These are phyloP conservation scores for Lepidurus apus DNA, from an alignment of 1,140 invertebrate species.

Conservation along the genomic window DNA sequence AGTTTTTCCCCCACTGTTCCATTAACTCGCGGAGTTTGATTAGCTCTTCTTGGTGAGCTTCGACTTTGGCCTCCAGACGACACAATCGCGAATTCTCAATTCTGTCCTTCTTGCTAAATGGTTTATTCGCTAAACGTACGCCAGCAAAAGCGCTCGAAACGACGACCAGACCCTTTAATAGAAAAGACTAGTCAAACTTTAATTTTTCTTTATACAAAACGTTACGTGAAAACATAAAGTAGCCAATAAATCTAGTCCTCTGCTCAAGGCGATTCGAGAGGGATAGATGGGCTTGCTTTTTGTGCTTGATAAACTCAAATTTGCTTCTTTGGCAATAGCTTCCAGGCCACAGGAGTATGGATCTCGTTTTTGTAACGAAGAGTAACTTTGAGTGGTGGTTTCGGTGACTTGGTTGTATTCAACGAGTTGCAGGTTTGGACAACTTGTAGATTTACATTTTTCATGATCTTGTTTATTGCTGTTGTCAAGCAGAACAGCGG, in stretches of 20 bases:
- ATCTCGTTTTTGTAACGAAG: neutral
- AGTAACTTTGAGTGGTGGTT: neutral
- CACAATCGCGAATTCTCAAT: constrained; percentile 11
- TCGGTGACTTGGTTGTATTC: neutral
- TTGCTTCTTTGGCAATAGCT: neutral
- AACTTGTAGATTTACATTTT: neutral
- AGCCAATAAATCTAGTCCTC: neutral
- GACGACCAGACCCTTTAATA: neutral
- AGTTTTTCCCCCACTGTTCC: neutral
- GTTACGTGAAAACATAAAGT: neutral
- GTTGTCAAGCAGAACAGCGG: no score
- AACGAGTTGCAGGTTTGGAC: neutral
- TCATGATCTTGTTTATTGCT: no score
- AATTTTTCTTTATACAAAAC: neutral
- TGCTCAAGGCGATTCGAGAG: neutral
- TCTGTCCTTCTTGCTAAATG: neutral
- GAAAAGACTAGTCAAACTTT: neutral
- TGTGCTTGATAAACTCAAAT: neutral
- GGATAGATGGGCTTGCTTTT: neutral
- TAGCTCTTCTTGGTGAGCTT: neutral
- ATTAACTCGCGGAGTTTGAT: neutral
- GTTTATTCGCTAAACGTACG: neutral
- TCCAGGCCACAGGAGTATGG: neutral
- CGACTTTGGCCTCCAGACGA: neutral
- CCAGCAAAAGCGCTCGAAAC: constrained; percentile 23